Percentiles rank a stretch among this genome's conserved stretches.
Conservation (phyloP, 2,113 vertebrate genomes). For the Dasyurus viverrinus region DNA sequence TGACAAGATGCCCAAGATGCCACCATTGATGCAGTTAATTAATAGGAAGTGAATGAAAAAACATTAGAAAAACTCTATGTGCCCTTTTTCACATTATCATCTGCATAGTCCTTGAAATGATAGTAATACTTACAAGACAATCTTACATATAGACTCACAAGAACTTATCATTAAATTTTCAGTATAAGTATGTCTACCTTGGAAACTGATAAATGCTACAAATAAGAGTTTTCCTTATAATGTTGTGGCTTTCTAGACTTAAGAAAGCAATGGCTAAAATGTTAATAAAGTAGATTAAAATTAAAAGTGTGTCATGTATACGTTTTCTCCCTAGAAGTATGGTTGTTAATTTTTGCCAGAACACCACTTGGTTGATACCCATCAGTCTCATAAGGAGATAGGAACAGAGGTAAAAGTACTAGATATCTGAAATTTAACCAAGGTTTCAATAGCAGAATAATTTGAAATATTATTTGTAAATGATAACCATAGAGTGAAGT, state of each 20-base stretch:
- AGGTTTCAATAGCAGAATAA: not conserved
- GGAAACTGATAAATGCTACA: not conserved
- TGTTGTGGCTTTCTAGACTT: not conserved
- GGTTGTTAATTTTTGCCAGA: not conserved
- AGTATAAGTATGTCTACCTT: not conserved
- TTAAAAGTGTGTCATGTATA: not conserved
- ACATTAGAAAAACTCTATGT: no score
- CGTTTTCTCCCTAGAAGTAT: not conserved
- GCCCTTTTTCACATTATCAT: no score
- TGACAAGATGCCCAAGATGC: no score
- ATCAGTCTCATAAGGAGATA: not conserved
- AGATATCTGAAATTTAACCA: not conserved
- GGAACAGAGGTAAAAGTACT: not conserved
- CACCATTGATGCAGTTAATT: no score
- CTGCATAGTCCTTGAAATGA: no score
- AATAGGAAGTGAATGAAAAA: no score
- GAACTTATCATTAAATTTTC: not conserved
- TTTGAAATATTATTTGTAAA: not conserved
- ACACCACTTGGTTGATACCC: not conserved
- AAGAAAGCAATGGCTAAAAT: not conserved
- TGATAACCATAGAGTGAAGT: not conserved
- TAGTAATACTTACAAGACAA: no score
- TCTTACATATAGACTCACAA: no score
- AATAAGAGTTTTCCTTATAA: not conserved
- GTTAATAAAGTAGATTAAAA: not conserved